A percentile compares a stretch with the other conserved stretches of the same genome.
These are phyloP conservation scores for Euglossa dilemma DNA, from an alignment of 1,140 invertebrate species.

Conservation along the genomic window DNA sequence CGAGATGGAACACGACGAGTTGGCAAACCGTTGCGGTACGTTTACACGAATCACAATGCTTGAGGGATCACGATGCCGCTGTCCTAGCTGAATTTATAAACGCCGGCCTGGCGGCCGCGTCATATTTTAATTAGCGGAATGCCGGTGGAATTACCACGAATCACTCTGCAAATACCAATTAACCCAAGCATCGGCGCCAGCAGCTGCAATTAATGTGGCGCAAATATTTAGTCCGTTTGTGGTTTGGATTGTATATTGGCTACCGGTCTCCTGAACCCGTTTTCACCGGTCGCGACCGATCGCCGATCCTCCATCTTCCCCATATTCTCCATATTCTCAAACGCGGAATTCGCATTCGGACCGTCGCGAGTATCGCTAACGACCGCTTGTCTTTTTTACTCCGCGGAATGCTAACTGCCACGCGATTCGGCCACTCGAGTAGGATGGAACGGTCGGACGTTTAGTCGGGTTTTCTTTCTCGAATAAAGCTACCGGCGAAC, in stretches of 20 bases:
- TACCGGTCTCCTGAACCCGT: too few species aligned
- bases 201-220: conserved; percentile 70
- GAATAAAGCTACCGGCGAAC: background rate
- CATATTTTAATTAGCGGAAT: conserved; percentile 74
- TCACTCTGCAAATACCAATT: conserved; percentile 73
- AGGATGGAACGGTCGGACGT: background rate
- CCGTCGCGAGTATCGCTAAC: background rate
- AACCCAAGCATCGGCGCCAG: conserved; percentile 62
- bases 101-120: conserved; percentile 24
- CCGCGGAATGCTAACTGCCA: background rate
- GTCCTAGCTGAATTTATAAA: conserved; percentile 57
- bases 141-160: conserved; percentile 65
- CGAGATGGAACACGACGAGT: conserved; percentile 13
- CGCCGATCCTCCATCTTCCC: background rate
- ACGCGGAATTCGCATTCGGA: background rate
- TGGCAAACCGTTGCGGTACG: background rate
- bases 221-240: conserved; percentile 73
- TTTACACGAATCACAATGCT: conserved; percentile 25
- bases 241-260: conserved; percentile 20
- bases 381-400: background rate
- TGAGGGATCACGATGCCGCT: background rate
- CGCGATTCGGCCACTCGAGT: background rate
- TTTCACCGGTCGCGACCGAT: conserved; percentile 3
- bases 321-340: background rate
- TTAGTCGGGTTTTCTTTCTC: background rate